Evolutionary conservation across 2,888 invertebrate genomes (phyloP), one percentile per base, ranked within the genome.

Genomic region (Cheilosia urbana): DNA sequence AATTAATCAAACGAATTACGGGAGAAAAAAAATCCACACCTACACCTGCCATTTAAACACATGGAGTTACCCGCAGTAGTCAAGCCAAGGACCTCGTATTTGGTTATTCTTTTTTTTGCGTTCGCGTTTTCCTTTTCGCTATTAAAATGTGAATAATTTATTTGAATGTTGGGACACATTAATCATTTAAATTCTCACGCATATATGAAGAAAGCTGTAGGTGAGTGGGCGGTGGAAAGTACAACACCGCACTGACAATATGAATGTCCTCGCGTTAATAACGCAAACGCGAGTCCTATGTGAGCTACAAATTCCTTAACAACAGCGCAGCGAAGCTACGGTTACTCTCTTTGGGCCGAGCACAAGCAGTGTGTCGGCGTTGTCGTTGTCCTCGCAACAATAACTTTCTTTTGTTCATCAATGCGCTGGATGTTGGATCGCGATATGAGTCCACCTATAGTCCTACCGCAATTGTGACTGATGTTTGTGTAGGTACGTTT

Each of bases 101-200:
- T 24, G 11, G 21, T 58, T 30, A 27, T 42, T 45, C 7, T 2
- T 45, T 2, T 45, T 45, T 37, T 57, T 55, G 13, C 9, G n/a
- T 37, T 42, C 58, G 42, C 66, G 53, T 45, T 27, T 62, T 62
- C 62, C 7, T 57, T 62, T 68, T 42, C 49, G 62, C 80, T 80
- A 80, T 80, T 80, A 80, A 80, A 80, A 80, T 63, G 62, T 80
- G 75, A 80, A 80, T 80, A 80, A 80, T 75, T 80, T 80, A 80
- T 80, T 75, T 62, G 62, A 73, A 75, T 62, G 66, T 62, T 66
- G 58, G 76, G 69, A 65, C 42, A 63, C 69, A 81, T 81, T 69
- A 76, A 75, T 81, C 76, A 81, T 76, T 63, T 63, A 62, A 75
- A 81, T 76, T 76, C 45, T 19, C 40, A 62, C 58, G 53, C 49